Percentiles rank a stretch among this genome's conserved stretches.
These are phyloP conservation scores for Hirudo medicinalis DNA, from an alignment of 1,140 invertebrate species.

Conservation along the genomic window DNA sequence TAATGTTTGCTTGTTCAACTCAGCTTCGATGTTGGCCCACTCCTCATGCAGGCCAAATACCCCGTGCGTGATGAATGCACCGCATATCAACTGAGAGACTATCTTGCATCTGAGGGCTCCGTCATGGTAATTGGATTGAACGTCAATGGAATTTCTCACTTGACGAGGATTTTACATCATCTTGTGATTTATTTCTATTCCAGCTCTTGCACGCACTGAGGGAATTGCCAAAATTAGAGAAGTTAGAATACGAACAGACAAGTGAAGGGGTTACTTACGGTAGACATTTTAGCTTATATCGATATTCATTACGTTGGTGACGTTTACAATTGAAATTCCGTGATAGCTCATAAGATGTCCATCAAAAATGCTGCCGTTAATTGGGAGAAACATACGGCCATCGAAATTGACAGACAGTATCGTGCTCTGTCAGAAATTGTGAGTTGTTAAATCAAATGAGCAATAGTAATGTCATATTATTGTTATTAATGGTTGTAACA, in stretches of 20 bases:
- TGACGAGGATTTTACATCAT: neutral
- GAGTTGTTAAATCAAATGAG: constrained; percentile 14
- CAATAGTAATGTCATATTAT: no score
- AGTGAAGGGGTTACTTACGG: constrained; percentile 21
- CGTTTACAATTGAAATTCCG: neutral
- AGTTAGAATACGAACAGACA: constrained; percentile 42
- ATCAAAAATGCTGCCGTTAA: constrained; percentile 25
- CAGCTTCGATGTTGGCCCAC: constrained; percentile 73
- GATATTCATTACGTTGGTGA: neutral
- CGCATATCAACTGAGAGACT: constrained; percentile 52
- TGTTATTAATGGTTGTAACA: no score
- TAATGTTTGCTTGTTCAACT: constrained; percentile 7
- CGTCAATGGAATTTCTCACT: constrained; percentile 14
- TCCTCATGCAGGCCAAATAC: constrained; percentile 54
- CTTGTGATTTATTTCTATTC: neutral
- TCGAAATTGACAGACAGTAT: constrained; percentile 27
- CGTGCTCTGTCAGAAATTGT: constrained; percentile 28
- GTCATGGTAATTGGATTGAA: constrained; percentile 39
- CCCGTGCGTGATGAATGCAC: constrained; percentile 50
- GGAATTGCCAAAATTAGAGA: constrained; percentile 40
- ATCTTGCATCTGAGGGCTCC: constrained; percentile 56
- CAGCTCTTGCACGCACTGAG: constrained; percentile 19
- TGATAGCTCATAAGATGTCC: constrained; percentile 29
- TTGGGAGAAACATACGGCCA: constrained; percentile 25
- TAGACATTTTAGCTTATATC: neutral